A percentile compares a stretch with the other conserved stretches of the same genome.
Conservation (phyloP, 2,888 invertebrate species). For the Pollenia labialis region DNA sequence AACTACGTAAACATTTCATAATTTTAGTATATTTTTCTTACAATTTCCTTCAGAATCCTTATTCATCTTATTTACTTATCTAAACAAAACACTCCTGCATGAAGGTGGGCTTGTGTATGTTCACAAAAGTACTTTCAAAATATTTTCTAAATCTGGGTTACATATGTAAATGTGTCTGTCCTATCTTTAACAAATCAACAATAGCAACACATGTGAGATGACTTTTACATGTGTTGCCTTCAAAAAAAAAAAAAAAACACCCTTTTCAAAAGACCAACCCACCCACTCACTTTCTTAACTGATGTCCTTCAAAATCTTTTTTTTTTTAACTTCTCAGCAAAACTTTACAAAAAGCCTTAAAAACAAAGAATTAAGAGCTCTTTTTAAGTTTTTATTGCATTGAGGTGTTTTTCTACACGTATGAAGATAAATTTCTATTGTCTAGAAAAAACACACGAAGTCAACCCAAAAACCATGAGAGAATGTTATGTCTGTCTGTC, state of each 20-base stretch:
- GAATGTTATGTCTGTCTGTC: constrained; percentile 19
- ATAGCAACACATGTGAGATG: constrained; percentile 63
- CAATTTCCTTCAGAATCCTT: not conserved
- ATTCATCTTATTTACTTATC: constrained; percentile 38
- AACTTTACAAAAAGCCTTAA: constrained; percentile 8
- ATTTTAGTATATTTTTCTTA: constrained; percentile 63
- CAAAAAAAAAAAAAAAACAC: constrained; percentile 21
- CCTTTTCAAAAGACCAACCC: constrained; percentile 16
- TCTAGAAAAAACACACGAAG: constrained; percentile 25
- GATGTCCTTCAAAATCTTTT: constrained; percentile 41
- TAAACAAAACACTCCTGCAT: constrained; percentile 62
- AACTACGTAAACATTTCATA: constrained; percentile 75
- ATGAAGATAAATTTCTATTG: constrained; percentile 67
- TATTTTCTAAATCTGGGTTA: constrained; percentile 16
- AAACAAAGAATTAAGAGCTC: constrained; percentile 33
- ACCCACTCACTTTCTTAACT: not conserved
- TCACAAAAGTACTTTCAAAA: not conserved
- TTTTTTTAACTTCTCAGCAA: constrained; percentile 18
- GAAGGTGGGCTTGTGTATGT: constrained; percentile 38
- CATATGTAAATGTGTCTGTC: constrained; percentile 65
- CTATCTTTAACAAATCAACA: constrained; percentile 72
- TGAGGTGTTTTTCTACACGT: constrained; percentile 54
- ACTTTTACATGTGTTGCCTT: constrained; percentile 40
- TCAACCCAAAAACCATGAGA: constrained; percentile 58
- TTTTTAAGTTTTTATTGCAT: constrained; percentile 29